A percentile compares a stretch with the other conserved stretches of the same genome.
Evolutionary conservation across 2,113 vertebrate genomes (phyloP).

Genomic region (Colaptes auratus): DNA sequence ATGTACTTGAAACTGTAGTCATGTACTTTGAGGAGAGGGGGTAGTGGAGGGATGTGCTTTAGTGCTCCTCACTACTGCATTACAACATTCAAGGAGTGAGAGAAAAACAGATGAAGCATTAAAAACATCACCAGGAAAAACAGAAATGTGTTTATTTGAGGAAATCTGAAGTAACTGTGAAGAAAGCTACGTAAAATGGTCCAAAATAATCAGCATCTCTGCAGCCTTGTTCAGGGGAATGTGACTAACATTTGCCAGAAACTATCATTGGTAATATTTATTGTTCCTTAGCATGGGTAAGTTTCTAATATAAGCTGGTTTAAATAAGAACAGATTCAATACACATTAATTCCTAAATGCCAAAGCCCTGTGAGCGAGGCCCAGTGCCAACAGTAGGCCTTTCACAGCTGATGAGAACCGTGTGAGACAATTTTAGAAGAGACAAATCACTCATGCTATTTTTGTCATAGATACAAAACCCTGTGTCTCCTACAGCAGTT

Average conservation of each 20-base stretch:
- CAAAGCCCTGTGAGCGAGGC: background rate
- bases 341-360: background rate
- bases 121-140: background rate
- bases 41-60: background rate
- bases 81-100: background rate
- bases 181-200: background rate
- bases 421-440: background rate
- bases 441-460: background rate
- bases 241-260: background rate
- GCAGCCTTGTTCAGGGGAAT: background rate
- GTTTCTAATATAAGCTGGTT: background rate
- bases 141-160: background rate
- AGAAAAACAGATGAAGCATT: background rate
- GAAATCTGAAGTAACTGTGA: background rate
- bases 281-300: background rate
- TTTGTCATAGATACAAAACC: background rate
- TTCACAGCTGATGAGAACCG: background rate
- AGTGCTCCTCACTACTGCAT: background rate
- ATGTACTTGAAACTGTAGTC: background rate
- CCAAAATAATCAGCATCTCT: background rate
- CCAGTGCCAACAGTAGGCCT: background rate
- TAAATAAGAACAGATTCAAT: background rate
- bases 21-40: background rate
- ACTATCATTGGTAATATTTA: background rate
- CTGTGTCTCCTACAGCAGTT: background rate